These are phyloP conservation scores for Cercopithecus mona DNA, from an alignment of 2,113 vertebrate genomes.

Conservation along the genomic window DNA sequence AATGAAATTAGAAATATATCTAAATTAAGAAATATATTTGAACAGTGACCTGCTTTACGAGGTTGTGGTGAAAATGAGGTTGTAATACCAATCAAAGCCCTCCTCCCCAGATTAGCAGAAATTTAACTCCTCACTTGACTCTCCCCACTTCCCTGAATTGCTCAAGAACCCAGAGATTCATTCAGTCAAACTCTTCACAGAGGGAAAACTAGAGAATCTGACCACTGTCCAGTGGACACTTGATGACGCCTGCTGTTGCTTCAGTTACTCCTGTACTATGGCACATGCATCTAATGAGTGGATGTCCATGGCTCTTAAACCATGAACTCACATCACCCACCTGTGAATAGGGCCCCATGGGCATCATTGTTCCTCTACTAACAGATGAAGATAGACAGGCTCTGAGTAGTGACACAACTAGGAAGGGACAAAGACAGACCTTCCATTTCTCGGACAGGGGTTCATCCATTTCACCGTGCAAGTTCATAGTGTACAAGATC, in stretches of 20 bases:
- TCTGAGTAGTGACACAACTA: background rate
- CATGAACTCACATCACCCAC: too few relatives aligned
- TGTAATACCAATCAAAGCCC: background rate
- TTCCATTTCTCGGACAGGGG: background rate
- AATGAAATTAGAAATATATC: constrained; percentile 2
- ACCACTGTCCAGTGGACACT: background rate
- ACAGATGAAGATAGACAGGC: background rate
- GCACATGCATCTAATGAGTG: background rate
- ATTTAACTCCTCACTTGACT: background rate
- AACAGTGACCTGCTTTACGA: background rate
- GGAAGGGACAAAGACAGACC: background rate
- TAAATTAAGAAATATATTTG: background rate
- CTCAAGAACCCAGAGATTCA: background rate
- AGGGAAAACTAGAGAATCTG: background rate
- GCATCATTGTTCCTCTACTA: background rate
- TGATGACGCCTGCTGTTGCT: background rate
- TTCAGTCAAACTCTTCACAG: background rate
- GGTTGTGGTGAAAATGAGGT: background rate
- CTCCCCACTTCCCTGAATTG: background rate
- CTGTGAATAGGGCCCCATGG: background rate
- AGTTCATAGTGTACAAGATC: background rate
- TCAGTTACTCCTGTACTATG: background rate
- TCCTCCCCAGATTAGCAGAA: background rate
- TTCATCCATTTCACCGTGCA: background rate
- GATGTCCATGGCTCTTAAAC: background rate